A percentile compares a stretch with the other conserved stretches of the same genome.
Conservation (phyloP, 2,888 invertebrate genomes). For the Yponomeuta malinellus region DNA sequence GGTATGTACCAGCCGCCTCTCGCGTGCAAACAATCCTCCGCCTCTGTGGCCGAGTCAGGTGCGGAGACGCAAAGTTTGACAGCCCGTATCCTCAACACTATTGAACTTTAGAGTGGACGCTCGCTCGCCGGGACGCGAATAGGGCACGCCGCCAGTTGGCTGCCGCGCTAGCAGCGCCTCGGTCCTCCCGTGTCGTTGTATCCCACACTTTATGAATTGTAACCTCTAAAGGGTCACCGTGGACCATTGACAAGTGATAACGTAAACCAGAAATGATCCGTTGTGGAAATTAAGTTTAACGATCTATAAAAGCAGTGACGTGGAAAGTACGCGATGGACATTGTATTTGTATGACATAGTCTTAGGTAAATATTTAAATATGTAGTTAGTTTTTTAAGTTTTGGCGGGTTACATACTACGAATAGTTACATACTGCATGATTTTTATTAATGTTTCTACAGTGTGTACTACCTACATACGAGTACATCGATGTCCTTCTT, state of each 20-base stretch:
- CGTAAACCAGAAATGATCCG: neutral
- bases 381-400: no score
- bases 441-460: no score
- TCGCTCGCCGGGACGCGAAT: constrained; percentile 33
- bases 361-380: no score
- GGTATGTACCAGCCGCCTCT: constrained; percentile 10
- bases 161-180: constrained; percentile 44
- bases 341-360: neutral
- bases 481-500: no score
- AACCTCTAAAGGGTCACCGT: constrained; percentile 45
- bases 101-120: constrained; percentile 63
- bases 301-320: constrained; percentile 2
- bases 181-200: constrained; percentile 30
- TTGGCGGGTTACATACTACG: no score
- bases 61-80: constrained; percentile 2
- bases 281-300: neutral
- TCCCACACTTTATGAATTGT: constrained; percentile 33
- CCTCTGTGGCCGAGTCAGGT: neutral
- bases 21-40: neutral
- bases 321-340: neutral
- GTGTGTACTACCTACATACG: no score
- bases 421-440: no score
- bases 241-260: constrained; percentile 1
- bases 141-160: constrained; percentile 73
- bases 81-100: neutral